These are phyloP conservation scores for Julus scanicus DNA, from an alignment of 2,888 invertebrate species.

Conservation along the genomic window DNA sequence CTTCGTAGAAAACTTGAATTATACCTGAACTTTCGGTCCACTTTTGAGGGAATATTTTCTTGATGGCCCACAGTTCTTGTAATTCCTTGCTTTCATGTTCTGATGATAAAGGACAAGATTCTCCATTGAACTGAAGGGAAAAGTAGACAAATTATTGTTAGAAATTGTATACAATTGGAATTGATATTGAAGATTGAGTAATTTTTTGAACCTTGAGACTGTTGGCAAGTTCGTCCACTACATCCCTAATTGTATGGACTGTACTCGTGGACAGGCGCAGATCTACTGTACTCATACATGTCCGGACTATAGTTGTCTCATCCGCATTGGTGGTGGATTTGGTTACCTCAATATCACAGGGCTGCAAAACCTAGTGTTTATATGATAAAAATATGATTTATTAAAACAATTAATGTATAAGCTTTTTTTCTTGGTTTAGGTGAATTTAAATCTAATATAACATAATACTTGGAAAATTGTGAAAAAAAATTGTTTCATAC, in stretches of 20 bases:
- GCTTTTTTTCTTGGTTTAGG: too few species aligned
- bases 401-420: too few species aligned
- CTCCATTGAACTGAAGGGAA: constrained; percentile 22
- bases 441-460: too few species aligned
- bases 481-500: too few species aligned
- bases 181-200: neutral
- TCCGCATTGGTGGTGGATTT: constrained; percentile 70
- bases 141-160: neutral
- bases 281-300: constrained; percentile 76
- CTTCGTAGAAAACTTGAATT: neutral
- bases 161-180: neutral
- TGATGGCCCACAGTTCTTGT: constrained; percentile 54
- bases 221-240: constrained; percentile 63
- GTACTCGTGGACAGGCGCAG: constrained; percentile 79
- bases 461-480: too few species aligned
- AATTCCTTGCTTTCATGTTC: constrained; percentile 17
- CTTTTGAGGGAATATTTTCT: constrained; percentile 64
- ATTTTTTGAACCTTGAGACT: neutral
- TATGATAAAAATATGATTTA: neutral
- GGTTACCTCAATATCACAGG: constrained; percentile 65
- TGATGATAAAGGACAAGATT: neutral
- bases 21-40: constrained; percentile 39
- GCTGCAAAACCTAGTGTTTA: constrained; percentile 64
- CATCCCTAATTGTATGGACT: constrained; percentile 76
- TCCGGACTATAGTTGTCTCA: constrained; percentile 75